Percentiles rank a stretch among this genome's conserved stretches.
Conservation (phyloP, 2,797 vertebrate genomes). For the Enteromius paludinosus region DNA sequence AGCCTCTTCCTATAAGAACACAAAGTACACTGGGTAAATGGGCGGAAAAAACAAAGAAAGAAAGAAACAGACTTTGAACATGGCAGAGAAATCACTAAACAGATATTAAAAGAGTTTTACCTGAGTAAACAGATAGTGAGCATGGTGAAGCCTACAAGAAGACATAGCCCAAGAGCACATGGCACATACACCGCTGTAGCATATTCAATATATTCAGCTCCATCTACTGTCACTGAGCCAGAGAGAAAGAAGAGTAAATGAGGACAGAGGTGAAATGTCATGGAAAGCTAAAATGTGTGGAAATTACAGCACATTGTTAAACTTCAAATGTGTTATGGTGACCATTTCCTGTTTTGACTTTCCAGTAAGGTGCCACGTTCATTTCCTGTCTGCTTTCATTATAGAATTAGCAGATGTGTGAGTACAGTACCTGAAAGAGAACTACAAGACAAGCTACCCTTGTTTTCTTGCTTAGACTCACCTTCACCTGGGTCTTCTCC, state of each 20-base stretch:
- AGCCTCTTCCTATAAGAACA: conserved; percentile 64
- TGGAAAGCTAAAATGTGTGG: background rate
- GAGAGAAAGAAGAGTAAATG: background rate
- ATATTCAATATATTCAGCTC: background rate
- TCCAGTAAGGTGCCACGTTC: background rate
- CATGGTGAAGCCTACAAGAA: conserved; percentile 31
- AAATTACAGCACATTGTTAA: conserved; percentile 29
- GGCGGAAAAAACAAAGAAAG: no score
- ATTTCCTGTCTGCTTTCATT: background rate
- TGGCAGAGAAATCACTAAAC: background rate
- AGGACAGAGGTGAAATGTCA: conserved; percentile 33
- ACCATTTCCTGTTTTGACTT: conserved; percentile 13
- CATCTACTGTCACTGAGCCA: background rate
- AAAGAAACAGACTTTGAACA: background rate
- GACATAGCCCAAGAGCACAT: conserved; percentile 49
- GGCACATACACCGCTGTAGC: conserved; percentile 25
- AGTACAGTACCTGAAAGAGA: background rate
- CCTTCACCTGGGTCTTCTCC: conserved; percentile 13
- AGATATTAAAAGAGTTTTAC: conserved; percentile 36
- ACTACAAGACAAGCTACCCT: background rate
- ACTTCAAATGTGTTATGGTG: background rate
- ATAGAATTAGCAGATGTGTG: conserved; percentile 27
- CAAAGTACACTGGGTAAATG: background rate
- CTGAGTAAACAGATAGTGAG: conserved; percentile 44
- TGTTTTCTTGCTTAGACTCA: conserved; percentile 27